phyloP scores from a whole-genome alignment of 2,888 invertebrate species.

The Caenorhabditis sp. region DNA sequence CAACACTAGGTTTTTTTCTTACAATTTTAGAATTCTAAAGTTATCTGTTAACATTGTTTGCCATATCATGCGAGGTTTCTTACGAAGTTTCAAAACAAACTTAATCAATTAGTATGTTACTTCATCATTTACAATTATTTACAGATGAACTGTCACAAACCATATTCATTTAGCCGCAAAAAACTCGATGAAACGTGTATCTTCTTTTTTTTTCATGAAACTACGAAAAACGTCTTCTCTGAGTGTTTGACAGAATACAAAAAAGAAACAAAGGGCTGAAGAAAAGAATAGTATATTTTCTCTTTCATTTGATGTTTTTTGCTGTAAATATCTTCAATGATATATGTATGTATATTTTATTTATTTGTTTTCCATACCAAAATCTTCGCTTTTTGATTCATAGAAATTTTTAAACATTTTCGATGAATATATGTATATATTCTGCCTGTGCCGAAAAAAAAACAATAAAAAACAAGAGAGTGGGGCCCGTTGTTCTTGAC shows the following conservation, averaged over 20 bases:
- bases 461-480: background rate
- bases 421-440: too few relatives aligned
- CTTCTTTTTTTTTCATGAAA: background rate
- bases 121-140: background rate
- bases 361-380: too few relatives aligned
- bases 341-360: background rate
- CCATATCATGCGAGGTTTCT: too few relatives aligned
- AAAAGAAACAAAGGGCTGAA: background rate
- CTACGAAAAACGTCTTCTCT: background rate
- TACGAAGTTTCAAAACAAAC: too few relatives aligned
- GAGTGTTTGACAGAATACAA: background rate
- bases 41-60: too few relatives aligned
- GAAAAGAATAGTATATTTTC: background rate
- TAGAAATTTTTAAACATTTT: too few relatives aligned
- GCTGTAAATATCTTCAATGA: background rate
- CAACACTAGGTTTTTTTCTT: too few relatives aligned
- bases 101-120: background rate
- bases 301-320: background rate
- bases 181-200: background rate
- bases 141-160: background rate
- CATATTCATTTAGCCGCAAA: background rate
- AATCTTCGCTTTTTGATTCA: too few relatives aligned
- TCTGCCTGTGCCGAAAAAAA: too few relatives aligned
- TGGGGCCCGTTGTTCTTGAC: background rate
- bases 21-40: constrained; percentile 2